Evolutionary conservation across 2,113 vertebrate genomes (phyloP), one percentile per base, ranked within the genome.

Genomic region (Prinia subflava): DNA sequence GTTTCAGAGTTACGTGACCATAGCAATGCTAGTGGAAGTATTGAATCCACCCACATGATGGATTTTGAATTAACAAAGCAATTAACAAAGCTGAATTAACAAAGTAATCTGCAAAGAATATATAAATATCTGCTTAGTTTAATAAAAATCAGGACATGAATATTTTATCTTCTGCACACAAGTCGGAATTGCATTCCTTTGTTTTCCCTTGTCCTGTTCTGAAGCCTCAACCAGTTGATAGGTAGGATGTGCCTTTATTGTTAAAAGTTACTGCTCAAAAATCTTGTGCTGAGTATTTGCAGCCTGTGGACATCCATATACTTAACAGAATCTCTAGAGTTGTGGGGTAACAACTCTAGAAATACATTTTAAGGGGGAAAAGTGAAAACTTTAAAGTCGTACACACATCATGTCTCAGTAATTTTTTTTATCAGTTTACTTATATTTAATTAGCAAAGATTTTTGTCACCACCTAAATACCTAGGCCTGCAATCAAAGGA

Each of bases 101-200:
- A 85, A 89, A 87, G 17, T 30, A 42, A 67, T 53, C 17, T 77
- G 30, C 37, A 53, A 63, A 24, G 41, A 21, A 39, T 77, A 31
- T 3, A 23, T 5, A 74, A 82, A 55, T 73, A 89, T 82, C 55
- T 89, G 37, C 86, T 50, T 87, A 23, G 30, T 30, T 93, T 93
- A 84, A 47, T 33, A 8, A 41, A 67, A 67, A 50, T 89, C 63
- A 7, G 28, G 25, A 67, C 27, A 6, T 37, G 37, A 89, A 41
- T 49, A 20, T 83, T 87, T 91, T 89, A n/a, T 87, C 44, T 81
- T 80, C 52, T 86, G 68, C 76, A 39, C 28, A 71, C 18, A 59
- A 30, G 63, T 96, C 95, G 96, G 87, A 94, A 95, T 90, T 57
- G 28, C 65, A 49, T 63, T 70, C 31, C 20, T 92, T 85, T 47